These are phyloP conservation scores for Zapornia atra DNA, from an alignment of 2,113 vertebrate genomes.

Conservation along the genomic window DNA sequence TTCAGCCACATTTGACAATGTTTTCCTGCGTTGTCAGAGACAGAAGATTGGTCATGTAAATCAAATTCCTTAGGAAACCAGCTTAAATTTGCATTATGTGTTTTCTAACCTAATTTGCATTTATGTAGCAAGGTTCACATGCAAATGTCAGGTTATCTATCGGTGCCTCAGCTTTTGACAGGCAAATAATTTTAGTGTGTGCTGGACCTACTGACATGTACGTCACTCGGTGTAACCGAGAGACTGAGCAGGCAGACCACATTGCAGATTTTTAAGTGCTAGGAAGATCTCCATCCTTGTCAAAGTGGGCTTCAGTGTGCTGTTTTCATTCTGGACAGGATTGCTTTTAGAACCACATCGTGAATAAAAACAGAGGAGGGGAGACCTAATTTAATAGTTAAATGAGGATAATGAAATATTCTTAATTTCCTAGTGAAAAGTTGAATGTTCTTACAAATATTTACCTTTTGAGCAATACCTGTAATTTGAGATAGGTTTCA, in stretches of 20 bases:
- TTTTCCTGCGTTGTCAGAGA: background rate
- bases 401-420: background rate
- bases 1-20: background rate
- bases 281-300: background rate
- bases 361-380: background rate
- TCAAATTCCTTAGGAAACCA: background rate
- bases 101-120: constrained; percentile 12
- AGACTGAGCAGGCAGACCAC: background rate
- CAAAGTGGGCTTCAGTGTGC: background rate
- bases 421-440: background rate
- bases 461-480: background rate
- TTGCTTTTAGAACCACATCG: background rate
- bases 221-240: background rate
- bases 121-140: background rate
- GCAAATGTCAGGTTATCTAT: background rate
- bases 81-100: constrained; percentile 14
- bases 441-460: background rate
- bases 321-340: background rate
- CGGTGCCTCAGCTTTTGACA: background rate
- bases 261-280: background rate
- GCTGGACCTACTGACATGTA: background rate
- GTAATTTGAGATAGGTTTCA: background rate
- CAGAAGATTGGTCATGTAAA: background rate
- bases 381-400: background rate
- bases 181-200: background rate